Evolutionary conservation across 2,888 invertebrate genomes (phyloP).

Genomic region (Clistopyga incitator): DNA sequence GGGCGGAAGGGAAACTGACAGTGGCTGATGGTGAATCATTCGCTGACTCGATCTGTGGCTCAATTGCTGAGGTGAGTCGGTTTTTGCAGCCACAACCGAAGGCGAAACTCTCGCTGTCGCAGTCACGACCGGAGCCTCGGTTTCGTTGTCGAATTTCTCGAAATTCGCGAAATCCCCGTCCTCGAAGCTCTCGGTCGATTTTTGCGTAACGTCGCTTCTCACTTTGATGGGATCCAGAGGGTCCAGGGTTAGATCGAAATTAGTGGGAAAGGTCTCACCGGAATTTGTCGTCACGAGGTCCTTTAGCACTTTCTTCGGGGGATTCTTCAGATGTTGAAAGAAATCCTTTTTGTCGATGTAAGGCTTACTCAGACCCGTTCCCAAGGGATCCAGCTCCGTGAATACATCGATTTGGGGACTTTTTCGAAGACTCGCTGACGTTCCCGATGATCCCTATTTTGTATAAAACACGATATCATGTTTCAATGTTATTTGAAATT

Average conservation of each 20-base stretch:
- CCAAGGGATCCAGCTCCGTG: constrained; percentile 96
- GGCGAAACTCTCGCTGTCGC: constrained; percentile 32
- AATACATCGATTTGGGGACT: constrained; percentile 90
- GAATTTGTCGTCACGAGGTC: constrained; percentile 88
- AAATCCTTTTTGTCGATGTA: constrained; percentile 98
- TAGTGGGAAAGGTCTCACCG: constrained; percentile 80
- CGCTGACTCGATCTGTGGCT: constrained; percentile 75
- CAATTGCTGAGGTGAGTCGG: constrained; percentile 63
- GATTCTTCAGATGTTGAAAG: constrained; percentile 97
- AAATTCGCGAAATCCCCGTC: constrained; percentile 84
- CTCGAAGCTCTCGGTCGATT: constrained; percentile 89
- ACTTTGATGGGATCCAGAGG: constrained; percentile 74
- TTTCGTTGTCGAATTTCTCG: constrained; percentile 75
- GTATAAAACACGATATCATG: constrained; percentile 34
- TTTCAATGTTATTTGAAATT: background rate
- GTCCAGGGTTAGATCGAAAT: constrained; percentile 77
- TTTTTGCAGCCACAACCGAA: background rate
- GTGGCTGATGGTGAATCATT: constrained; percentile 86
- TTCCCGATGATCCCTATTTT: constrained; percentile 69
- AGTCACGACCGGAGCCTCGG: constrained; percentile 29
- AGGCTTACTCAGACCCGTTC: constrained; percentile 95
- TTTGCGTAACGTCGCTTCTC: constrained; percentile 77
- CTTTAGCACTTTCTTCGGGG: constrained; percentile 96
- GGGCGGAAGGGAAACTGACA: constrained; percentile 89
- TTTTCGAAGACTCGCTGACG: constrained; percentile 74